These are phyloP conservation scores for Solenopsis invicta DNA, from an alignment of 1,140 invertebrate genomes.

Conservation along the genomic window DNA sequence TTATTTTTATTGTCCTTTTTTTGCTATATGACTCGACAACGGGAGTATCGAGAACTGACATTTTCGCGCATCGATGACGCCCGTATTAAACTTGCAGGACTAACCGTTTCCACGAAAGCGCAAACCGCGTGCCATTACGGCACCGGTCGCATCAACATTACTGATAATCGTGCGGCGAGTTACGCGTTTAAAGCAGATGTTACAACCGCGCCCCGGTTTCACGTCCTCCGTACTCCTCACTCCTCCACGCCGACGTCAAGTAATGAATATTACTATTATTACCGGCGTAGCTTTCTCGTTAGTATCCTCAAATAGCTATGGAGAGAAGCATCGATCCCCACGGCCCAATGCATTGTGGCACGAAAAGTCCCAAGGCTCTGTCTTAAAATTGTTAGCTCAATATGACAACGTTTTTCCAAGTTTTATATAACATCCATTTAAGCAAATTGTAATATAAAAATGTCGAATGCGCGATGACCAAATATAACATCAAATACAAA, in stretches of 20 bases:
- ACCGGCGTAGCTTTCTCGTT: slow-evolving; percentile 52
- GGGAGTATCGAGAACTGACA: neutral
- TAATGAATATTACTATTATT: slow-evolving; percentile 66
- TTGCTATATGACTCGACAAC: neutral
- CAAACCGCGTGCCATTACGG: slow-evolving; percentile 46
- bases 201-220: slow-evolving; percentile 57
- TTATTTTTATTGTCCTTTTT: neutral
- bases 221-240: slow-evolving; percentile 27
- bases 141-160: slow-evolving; percentile 52
- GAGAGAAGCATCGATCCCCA: slow-evolving; percentile 34
- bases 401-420: neutral
- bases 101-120: slow-evolving; percentile 58
- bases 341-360: neutral
- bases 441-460: neutral
- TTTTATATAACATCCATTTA: neutral
- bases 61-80: slow-evolving; percentile 6
- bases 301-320: slow-evolving; percentile 37
- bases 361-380: neutral
- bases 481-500: neutral
- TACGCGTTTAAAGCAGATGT: slow-evolving; percentile 60
- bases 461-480: neutral
- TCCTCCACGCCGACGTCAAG: slow-evolving; percentile 21
- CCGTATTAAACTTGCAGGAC: slow-evolving; percentile 53
- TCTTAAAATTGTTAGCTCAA: neutral
- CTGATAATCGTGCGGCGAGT: slow-evolving; percentile 66